A percentile compares a stretch with the other conserved stretches of the same genome.
Conservation (phyloP, 2,113 vertebrate genomes). For the Motacilla alba region DNA sequence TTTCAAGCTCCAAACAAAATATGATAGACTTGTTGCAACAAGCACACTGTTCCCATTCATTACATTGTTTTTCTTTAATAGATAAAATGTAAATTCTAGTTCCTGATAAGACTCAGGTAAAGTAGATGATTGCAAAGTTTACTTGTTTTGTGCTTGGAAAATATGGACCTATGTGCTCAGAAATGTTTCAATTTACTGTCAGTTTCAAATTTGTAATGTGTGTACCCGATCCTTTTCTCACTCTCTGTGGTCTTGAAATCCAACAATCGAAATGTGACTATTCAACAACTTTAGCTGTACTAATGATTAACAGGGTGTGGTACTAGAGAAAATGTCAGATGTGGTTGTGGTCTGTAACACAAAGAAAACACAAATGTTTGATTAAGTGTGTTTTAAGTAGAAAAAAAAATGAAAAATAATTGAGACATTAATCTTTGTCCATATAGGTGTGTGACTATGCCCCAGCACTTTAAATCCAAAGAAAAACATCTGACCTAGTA, state of each 20-base stretch:
- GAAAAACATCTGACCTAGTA: not conserved
- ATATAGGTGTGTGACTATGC: not conserved
- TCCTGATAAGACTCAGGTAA: not conserved
- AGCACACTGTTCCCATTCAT: not conserved
- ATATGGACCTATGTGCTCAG: not conserved
- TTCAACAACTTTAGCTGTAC: not conserved
- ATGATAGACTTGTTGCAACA: not conserved
- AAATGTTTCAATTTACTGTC: not conserved
- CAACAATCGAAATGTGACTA: constrained; percentile 7
- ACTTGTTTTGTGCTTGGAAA: constrained; percentile 2
- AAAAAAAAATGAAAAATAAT: not conserved
- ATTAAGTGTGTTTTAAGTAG: not conserved
- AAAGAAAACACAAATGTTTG: not conserved
- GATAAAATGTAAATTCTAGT: not conserved
- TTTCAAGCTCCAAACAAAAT: not conserved
- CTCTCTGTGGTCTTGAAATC: not conserved
- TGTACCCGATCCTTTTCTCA: not conserved
- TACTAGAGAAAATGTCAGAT: not conserved
- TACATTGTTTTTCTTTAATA: not conserved
- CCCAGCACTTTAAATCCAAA: not conserved
- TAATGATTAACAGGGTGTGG: not conserved
- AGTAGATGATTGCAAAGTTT: not conserved
- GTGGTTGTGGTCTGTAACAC: not conserved
- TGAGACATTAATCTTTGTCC: not conserved
- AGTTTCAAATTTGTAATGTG: not conserved